Conservation (phyloP, 1,140 invertebrate species). For the Zeugodacus cucurbitae region DNA sequence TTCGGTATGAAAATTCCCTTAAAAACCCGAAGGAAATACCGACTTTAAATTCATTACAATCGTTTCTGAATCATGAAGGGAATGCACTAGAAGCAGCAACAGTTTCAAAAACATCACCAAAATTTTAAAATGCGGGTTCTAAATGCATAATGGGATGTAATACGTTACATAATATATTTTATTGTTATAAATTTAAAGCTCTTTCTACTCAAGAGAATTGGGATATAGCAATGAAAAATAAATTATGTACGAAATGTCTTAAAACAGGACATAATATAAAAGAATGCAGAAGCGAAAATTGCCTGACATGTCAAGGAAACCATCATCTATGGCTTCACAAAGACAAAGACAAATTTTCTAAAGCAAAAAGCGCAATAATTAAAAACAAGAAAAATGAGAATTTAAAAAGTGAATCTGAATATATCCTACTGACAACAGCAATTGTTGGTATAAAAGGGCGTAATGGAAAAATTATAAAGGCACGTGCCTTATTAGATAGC, state of each 20-base stretch:
- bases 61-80: neutral
- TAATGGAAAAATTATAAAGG: too few relatives aligned
- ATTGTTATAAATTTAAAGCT: too few relatives aligned
- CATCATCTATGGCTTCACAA: too few relatives aligned
- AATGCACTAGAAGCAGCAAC: too few relatives aligned
- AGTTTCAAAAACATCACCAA: too few relatives aligned
- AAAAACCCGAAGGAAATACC: neutral
- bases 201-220: too few relatives aligned
- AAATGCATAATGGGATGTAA: neutral
- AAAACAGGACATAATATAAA: neutral
- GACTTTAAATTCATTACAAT: neutral
- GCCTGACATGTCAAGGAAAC: too few relatives aligned
- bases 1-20: neutral
- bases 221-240: neutral
- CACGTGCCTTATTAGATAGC: too few relatives aligned
- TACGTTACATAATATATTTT: neutral
- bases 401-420: neutral
- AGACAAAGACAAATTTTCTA: neutral
- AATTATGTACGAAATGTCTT: neutral
- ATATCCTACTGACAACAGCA: neutral
- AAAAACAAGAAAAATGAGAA: neutral
- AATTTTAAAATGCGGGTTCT: neutral
- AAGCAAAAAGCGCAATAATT: neutral
- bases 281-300: too few relatives aligned
- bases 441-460: too few relatives aligned